These are phyloP conservation scores for Paralvinella palmiformis DNA, from an alignment of 1,140 invertebrate genomes.

Conservation along the genomic window DNA sequence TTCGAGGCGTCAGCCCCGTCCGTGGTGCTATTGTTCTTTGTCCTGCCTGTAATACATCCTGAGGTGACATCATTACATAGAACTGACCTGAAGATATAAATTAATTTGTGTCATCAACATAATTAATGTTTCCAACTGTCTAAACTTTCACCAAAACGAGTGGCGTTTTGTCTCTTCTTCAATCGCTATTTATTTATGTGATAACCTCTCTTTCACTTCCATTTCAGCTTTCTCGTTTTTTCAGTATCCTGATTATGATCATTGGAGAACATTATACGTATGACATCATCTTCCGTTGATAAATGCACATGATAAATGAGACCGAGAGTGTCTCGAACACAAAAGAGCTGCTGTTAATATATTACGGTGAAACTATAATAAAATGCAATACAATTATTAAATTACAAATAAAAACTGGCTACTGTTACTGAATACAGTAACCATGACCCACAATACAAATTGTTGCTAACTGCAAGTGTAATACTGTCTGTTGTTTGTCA, in stretches of 20 bases:
- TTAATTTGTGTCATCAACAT: neutral
- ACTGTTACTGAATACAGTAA: too few species aligned
- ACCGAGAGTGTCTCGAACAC: too few species aligned
- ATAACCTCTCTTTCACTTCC: neutral
- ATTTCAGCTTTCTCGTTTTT: neutral
- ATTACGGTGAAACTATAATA: too few species aligned
- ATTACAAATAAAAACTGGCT: too few species aligned
- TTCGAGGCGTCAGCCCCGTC: slow-evolving; percentile 34
- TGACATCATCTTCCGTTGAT: too few species aligned
- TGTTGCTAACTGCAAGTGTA: neutral
- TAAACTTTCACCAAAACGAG: too few species aligned
- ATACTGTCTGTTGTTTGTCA: neutral
- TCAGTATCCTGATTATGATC: neutral
- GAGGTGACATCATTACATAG: slow-evolving; percentile 59
- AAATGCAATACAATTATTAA: too few species aligned
- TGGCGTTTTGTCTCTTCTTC: too few species aligned
- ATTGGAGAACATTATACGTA: neutral
- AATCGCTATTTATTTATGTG: neutral
- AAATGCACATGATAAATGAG: too few species aligned
- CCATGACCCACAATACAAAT: too few species aligned
- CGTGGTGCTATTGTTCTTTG: slow-evolving; percentile 46
- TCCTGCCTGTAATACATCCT: slow-evolving; percentile 53
- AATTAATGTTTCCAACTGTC: too few species aligned
- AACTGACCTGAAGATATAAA: slow-evolving; percentile 46
- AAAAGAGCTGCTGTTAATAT: too few species aligned